Evolutionary conservation across 2,797 vertebrate genomes (phyloP).

Genomic region (Acrossocheilus fasciatus): DNA sequence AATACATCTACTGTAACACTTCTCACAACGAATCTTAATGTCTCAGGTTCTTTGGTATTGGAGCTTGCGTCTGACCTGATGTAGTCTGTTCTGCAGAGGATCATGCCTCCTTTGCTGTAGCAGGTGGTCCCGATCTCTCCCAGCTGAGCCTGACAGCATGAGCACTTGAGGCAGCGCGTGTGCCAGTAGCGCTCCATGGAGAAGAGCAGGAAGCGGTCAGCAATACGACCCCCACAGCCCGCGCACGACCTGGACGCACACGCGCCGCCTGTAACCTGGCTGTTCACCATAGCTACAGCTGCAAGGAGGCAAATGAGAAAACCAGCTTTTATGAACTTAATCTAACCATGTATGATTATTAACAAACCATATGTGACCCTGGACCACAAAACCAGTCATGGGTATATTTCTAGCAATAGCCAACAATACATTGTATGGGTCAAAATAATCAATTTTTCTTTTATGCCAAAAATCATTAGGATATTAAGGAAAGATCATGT

Average conservation of each 20-base stretch:
- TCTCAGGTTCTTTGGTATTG: background rate
- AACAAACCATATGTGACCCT: background rate
- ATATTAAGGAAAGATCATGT: too few relatives aligned
- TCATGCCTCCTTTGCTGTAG: slow-evolving; percentile 86
- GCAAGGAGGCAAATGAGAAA: background rate
- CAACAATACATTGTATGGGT: too few relatives aligned
- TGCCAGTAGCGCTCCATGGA: slow-evolving; percentile 86
- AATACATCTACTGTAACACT: background rate
- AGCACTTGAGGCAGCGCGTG: slow-evolving; percentile 83
- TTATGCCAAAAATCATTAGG: too few relatives aligned
- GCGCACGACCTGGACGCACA: slow-evolving; percentile 76
- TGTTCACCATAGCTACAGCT: slow-evolving; percentile 76
- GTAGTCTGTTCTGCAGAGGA: slow-evolving; percentile 86
- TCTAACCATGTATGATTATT: background rate
- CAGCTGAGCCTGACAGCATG: slow-evolving; percentile 85
- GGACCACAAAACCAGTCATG: too few relatives aligned
- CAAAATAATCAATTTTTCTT: too few relatives aligned
- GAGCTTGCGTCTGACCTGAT: slow-evolving; percentile 72
- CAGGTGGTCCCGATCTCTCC: slow-evolving; percentile 84
- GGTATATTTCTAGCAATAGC: too few relatives aligned
- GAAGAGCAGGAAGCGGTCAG: slow-evolving; percentile 82
- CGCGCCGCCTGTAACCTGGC: slow-evolving; percentile 66
- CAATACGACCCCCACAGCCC: slow-evolving; percentile 79
- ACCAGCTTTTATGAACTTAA: background rate
- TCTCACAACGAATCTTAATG: background rate